Evolutionary conservation across 30 jellyfish, hydroid and myxozoan genomes (phyloP), one percentile per base, ranked within the genome.

Genomic region (Turritopsis dohrnii): DNA sequence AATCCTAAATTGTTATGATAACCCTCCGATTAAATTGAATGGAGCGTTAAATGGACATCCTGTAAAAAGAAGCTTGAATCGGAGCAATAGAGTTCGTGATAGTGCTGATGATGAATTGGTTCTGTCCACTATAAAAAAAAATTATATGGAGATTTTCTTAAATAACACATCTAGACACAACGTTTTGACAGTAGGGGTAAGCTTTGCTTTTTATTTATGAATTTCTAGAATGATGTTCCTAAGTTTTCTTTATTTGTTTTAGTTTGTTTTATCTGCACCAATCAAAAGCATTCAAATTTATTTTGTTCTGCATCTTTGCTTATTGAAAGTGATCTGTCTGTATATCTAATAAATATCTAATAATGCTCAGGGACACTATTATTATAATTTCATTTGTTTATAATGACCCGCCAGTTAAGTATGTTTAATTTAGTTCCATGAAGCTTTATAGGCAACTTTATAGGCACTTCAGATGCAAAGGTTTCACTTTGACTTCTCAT

Each of bases 161-260:
- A 93, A 93, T 71, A 93, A 93, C 77, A 81, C 91, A 9, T 86
- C 88, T 20, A 80, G 90, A 26, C 92, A 88, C 65, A 93, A 93
- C 54, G 84, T 93, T 19, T 83, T 93, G 41, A 88, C 96, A 17
- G 24, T 74, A 54, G 83, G 79, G 53, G 98, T 93, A 74, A 93
- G 98, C 71, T 7, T 27, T 28, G 8, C 21, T 52, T 82, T 21
- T 79, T 18, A 7, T 71, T 69, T 16, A 21, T 5, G 5, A 13
- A 41, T 41, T 3, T 41, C 60, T 41, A 41, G 5, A 5, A 41
- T 41, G 13, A 13, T 5, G 60, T 41, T 5, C 60, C 13, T 5
- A 41, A 41, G n/a, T n/a, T n/a, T n/a, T 41, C 60, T 13, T 41
- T 41, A 41, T 41, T 41, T n/a, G n/a, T n/a, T n/a, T n/a, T n/a